Evolutionary conservation across 1,140 invertebrate species (phyloP), one percentile per base, ranked within the genome.

Genomic region (Drosophila ficusphila): DNA sequence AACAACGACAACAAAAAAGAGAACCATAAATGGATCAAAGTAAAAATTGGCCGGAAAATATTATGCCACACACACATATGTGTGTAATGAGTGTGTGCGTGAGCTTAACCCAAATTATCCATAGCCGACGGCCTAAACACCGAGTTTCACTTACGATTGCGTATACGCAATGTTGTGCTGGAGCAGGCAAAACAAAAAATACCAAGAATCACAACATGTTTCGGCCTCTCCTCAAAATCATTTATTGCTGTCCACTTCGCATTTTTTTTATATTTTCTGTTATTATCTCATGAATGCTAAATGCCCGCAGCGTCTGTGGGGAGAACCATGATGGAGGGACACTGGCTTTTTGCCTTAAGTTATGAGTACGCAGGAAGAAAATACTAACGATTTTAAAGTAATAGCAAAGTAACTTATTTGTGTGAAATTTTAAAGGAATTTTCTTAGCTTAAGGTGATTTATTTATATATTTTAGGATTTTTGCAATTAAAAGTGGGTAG

Each of bases 281-380:
- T 88, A 88, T 88, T 88, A 88, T 89, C 77, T 88, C 83, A 88
- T 89, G 82, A 89, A 88, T 88, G 82, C 74, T 89, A 82, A 89
- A 88, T 88, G 83, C 83, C 74, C 67, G 33, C 29, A 68, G 62
- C 33, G 52, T 41, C 33, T 68, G 60, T 46, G 29, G 57, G 57
- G 48, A 53, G 18, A 60, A 67, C 33, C 52, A 27, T 68, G 64
- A 62, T 53, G 36, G 41, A 52, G 33, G 56, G 21, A 41, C 39
- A 49, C 48, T 67, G 31, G 5, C 60, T 18, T 67, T 65, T 19
- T 67, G 60, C 62, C 60, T 11, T n/a, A 38, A 65, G 62, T 31
- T 41, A 48, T 51, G 44, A 51, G 14, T 51, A 49, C 23, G 19
- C 34, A 12, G 62, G 0, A 16, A 42, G 16, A 67, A 52, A 52